Base-by-base conservation (phyloP, 2,113 vertebrate species). In the Clarias batrachus region DNA sequence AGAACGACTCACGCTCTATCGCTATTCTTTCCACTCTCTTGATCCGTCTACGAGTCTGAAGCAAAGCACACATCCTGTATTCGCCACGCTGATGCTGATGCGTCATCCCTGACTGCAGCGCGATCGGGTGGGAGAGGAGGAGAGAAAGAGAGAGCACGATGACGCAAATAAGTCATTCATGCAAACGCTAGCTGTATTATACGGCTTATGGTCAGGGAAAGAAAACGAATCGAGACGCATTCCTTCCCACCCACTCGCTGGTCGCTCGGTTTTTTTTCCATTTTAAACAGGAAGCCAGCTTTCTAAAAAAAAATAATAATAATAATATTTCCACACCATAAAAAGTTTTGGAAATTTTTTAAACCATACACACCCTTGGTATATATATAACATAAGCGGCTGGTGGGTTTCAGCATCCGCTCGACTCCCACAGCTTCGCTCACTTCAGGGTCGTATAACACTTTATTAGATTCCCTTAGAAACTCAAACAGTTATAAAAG, bases 91-190 rank as follows among this genome's bases (percentile, higher is more conserved):
- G 78, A 60, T 80, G 93, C 90, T 93, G 93, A 93, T 95, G 93
- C 92, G 94, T 95, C 95, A 95, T 92, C 86, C 89, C 87, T 85
- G 91, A 94, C 93, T 94, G 94, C 94, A 94, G 94, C 89, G 89
- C 89, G 88, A 91, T 25, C 23, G 76, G 23, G 41, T 68, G 48
- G 78, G 86, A 88, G 81, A 87, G 89, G 85, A 84, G 60, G 25
- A 21, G 80, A 56, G 78, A 89, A 27, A 56, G 82, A 90, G 85
- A 82, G 90, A 81, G 82, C 70, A 84, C 90, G 85, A 74, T 84
- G 71, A 81, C 27, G 71, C 70, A 87, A 82, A 37, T 27, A 19
- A 76, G 80, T 73, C 30, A 86, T 77, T 79, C 84, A 79, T 78
- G 62, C 59, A 81, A 81, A 56, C 48, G 56, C 83, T n/a, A 12